Evolutionary conservation across 1,140 invertebrate genomes (phyloP).

Genomic region (Achroia grisella): DNA sequence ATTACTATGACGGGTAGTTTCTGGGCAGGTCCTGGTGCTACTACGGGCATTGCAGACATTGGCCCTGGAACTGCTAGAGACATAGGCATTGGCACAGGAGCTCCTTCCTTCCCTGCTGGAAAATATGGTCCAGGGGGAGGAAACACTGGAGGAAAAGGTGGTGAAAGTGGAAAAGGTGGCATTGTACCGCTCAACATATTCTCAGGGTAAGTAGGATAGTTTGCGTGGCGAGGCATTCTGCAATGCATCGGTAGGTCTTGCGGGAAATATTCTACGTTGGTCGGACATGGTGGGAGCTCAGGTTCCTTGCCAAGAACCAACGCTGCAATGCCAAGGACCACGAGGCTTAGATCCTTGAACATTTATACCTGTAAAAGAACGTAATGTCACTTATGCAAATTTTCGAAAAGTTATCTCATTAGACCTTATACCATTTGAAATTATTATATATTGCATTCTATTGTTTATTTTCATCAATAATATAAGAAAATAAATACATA

Average conservation of each 20-base stretch:
- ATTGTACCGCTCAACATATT: neutral
- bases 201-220: slow-evolving; percentile 7
- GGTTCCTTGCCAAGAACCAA: slow-evolving; percentile 9
- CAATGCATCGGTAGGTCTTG: slow-evolving; percentile 62
- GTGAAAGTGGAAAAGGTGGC: slow-evolving; percentile 6
- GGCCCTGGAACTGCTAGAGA: slow-evolving; percentile 21
- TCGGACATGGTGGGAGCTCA: slow-evolving; percentile 46
- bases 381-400: too few relatives aligned
- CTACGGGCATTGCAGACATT: slow-evolving; percentile 17
- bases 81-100: slow-evolving; percentile 10
- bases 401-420: too few relatives aligned
- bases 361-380: neutral
- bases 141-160: slow-evolving; percentile 14
- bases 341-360: neutral
- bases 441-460: neutral
- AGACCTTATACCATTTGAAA: neutral
- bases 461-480: too few relatives aligned
- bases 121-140: neutral
- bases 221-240: slow-evolving; percentile 32
- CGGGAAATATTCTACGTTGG: slow-evolving; percentile 48
- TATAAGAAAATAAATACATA: too few relatives aligned
- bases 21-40: slow-evolving; percentile 21
- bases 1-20: slow-evolving; percentile 65
- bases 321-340: neutral
- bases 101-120: neutral